Evolutionary conservation across 1,140 invertebrate genomes (phyloP).

Genomic region (Apis mellifera): Amel_HAv3.1 CM009931.2:8498501-8499000

Average conservation of each 20-base stretch:
- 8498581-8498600: constrained; percentile 15
- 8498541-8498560: neutral
- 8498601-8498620: neutral
- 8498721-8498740: neutral
- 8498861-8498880: constrained; percentile 29
- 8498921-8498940: constrained; percentile 60
- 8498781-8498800: too few species aligned
- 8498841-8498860: constrained; percentile 22
- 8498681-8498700: neutral
- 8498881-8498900: too few species aligned
- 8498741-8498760: accelerated
- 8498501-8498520: neutral
- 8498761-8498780: neutral
- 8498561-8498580: constrained; percentile 18
- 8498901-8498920: constrained; percentile 27
- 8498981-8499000: constrained; percentile 66
- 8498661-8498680: too few species aligned
- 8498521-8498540: constrained; percentile 1
- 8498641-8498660: neutral
- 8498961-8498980: constrained; percentile 42
- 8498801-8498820: neutral
- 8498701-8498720: neutral
- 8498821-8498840: neutral
- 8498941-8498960: constrained; percentile 56
- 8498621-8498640: neutral